Evolutionary conservation across 1,140 invertebrate genomes (phyloP).

Genomic region (Brachionus manjavacas): DNA sequence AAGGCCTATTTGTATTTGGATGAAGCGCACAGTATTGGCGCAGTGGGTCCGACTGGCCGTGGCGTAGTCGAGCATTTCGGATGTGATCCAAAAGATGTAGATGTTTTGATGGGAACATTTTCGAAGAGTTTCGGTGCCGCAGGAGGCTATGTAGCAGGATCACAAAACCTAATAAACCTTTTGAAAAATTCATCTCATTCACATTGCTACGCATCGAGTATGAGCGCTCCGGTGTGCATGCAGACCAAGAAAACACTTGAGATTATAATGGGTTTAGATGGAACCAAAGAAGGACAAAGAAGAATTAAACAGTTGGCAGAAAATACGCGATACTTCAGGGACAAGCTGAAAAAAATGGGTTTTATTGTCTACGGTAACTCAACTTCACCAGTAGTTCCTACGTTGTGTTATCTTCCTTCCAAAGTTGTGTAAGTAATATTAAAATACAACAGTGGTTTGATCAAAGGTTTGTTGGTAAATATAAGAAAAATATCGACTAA

Average conservation of each 20-base stretch:
- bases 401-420: conserved; percentile 86
- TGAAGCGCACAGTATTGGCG: conserved; percentile 93
- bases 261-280: conserved; percentile 81
- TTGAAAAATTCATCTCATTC: conserved; percentile 77
- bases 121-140: conserved; percentile 91
- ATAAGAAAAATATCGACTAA: too few species aligned
- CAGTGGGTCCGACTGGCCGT: conserved; percentile 76
- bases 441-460: too few species aligned
- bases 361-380: conserved; percentile 90
- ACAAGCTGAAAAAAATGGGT: conserved; percentile 78
- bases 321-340: conserved; percentile 82
- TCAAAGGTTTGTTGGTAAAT: too few species aligned
- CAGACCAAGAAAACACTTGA: conserved; percentile 83
- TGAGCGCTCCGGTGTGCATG: conserved; percentile 81
- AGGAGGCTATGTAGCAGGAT: conserved; percentile 93
- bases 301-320: conserved; percentile 71
- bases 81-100: conserved; percentile 77
- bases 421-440: conserved; percentile 65
- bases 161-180: conserved; percentile 74
- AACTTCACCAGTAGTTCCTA: conserved; percentile 91
- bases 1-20: conserved; percentile 84
- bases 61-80: conserved; percentile 82
- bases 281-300: conserved; percentile 63
- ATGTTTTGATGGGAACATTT: conserved; percentile 94
- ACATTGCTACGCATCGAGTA: conserved; percentile 77